phyloP scores from a whole-genome alignment of 2,888 invertebrate species.

The Nasonia oneida region DNA sequence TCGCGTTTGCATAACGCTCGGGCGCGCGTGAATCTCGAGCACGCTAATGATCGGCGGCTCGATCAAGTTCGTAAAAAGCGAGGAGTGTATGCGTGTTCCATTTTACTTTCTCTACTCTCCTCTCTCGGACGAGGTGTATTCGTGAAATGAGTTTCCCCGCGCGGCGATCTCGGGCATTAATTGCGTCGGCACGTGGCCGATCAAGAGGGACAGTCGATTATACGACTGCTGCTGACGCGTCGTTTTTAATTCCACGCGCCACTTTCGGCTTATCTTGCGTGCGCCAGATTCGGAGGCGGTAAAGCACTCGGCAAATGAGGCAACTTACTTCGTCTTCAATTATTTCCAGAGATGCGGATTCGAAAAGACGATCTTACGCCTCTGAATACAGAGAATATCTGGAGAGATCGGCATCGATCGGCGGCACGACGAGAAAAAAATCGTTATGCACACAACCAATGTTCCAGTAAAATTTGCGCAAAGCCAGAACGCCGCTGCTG shows the following conservation, averaged over 20 bases:
- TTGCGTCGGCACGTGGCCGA: constrained; percentile 53
- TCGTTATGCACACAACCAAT: not conserved
- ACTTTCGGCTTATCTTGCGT: constrained; percentile 11
- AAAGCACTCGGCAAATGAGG: constrained; percentile 23
- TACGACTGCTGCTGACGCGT: not conserved
- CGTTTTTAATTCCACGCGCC: constrained; percentile 29
- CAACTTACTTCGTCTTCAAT: constrained; percentile 29
- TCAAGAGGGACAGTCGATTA: not conserved
- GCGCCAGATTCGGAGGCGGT: not conserved
- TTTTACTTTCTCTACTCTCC: constrained; percentile 50
- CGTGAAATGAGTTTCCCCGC: constrained; percentile 53
- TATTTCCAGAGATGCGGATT: not conserved
- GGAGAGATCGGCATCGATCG: not conserved
- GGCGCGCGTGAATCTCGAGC: constrained; percentile 30
- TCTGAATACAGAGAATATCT: not conserved
- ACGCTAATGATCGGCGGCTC: constrained; percentile 49
- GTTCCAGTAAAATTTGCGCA: not conserved
- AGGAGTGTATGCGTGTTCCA: not conserved
- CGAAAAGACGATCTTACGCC: not conserved
- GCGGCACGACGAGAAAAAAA: not conserved
- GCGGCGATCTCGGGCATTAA: constrained; percentile 13
- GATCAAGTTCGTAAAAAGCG: constrained; percentile 37
- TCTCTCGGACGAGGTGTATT: not conserved
- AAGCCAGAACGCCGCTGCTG: not conserved
- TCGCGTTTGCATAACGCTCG: constrained; percentile 45